Evolutionary conservation across 2,888 invertebrate genomes (phyloP), one percentile per base, ranked within the genome.

Genomic region (Volucella inanis): DNA sequence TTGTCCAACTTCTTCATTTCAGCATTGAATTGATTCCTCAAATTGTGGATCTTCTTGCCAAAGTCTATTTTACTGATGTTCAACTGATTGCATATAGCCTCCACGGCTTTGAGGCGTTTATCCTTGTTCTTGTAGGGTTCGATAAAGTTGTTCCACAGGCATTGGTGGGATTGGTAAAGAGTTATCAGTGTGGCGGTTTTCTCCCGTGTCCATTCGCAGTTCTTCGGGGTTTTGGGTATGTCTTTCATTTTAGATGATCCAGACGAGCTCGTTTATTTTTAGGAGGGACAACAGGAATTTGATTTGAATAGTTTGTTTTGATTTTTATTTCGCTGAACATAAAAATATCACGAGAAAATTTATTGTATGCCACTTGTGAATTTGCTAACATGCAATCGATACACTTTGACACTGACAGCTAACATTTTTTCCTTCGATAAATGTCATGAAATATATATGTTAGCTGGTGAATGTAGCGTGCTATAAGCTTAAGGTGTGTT

Each of bases 21-120:
- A 0, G 91, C 90, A 71, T 92, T 92, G 70, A 91, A 92, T 79
- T 92, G 92, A 78, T 92, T 92, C 0, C 92, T 88, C 2, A 92
- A 88, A 70, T 92, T 92, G 76, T 92, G 92, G 3, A 92, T 90
- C 81, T 92, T 92, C 67, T 91, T 91, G 0, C 89, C 91, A 79
- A 91, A 92, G 67, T 91, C 91, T 39, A 90, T 88, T 67, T 91
- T 91, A 0, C 88, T 88, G 3, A 92, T 90, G 8, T 87, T 87
- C 6, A 92, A 81, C 2, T 87, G 68, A 2, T 61, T 50, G 59
- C 92, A 92, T 4, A 92, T 91, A 2, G 88, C 75, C 2, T 89
- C 88, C 38, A 92, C 89, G 2, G 91, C 90, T n/a, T 89, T 89
- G 0, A 86, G 88, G 0, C 92, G 90, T 47, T 89, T 89, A 14